Evolutionary conservation across 1,140 invertebrate genomes (phyloP), one percentile per base, ranked within the genome.

Genomic region (Drosophila kurseongensis): DNA sequence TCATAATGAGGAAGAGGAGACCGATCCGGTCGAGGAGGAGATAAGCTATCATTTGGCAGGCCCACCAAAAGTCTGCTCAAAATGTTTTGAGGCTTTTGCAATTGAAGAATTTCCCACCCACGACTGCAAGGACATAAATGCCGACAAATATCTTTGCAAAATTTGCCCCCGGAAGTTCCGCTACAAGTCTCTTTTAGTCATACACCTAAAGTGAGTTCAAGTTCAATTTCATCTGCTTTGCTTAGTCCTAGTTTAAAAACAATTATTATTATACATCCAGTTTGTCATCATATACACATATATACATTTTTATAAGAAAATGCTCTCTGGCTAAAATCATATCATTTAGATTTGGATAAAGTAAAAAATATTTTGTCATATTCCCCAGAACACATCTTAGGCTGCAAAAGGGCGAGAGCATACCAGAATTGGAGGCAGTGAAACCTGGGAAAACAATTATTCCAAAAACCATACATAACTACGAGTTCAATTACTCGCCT

Each of bases 331-430:
- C 18, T 23, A 23, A 2, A 23, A 23, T 1, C 18, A 18, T n/a
- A n/a, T n/a, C 1, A 18, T 18, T 18, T 18, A 18, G 18, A 1
- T 18, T 18, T 18, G 18, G 18, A 18, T 18, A 23, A 23, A 32
- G 6, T 32, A 32, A 8, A 7, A 8, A 1, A 32, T 32, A 1
- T 1, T 32, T 32, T 32, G 6, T 7, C 29, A 32, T 10, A 12
- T 13, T 36, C 5, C 2, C 16, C 32, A 52, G 50, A 52, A 52
- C 14, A 14, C 50, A 52, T 10, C n/a, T 52, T 16, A 18, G 29
- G 35, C 50, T 18, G 32, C 50, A 36, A 12, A 52, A 52, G 8
- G 50, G 50, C 9, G 50, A 52, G 5, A 52, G n/a, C 14, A 52
- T 52, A 12, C 14, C 32, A n/a, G 50, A 36, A 36, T 3, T 36